Base-by-base conservation (phyloP, 2,113 vertebrate genomes). In the Grammomys surdaster region DNA sequence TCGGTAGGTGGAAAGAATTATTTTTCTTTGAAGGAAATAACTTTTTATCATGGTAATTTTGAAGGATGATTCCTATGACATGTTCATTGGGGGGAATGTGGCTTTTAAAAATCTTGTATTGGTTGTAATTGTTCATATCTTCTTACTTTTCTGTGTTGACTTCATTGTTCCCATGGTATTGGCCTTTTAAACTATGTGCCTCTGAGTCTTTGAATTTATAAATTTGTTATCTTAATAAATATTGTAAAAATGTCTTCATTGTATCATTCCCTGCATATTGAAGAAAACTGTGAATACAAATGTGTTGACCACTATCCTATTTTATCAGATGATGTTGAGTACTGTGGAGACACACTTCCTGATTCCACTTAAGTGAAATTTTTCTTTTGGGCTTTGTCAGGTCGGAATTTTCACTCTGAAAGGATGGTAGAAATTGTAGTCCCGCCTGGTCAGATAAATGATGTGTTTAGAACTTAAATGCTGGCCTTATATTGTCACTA, bases 151-250 rank as follows among this genome's bases (percentile, higher is more conserved):
- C 97, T 98, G 96, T 97, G 95, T 97, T 98, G 98, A 98, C 95
- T 98, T 97, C 97, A 97, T 98, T 98, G 98, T 98, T 98, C 98
- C n/a, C 88, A 98, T 99, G 98, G 97, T 98, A 91, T 98, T 97
- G 98, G 98, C 98, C 98, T 98, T 98, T 98, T 98, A 98, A 98
- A 98, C 98, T 98, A 98, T 98, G 98, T 99, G 99, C 98, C 98
- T 99, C 98, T 97, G 97, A 98, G 98, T 99, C 98, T 98, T 98
- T 98, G 97, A 98, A 98, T 98, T 99, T 99, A 98, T 98, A 98
- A 98, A 99, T 98, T 98, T 98, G 98, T 98, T 98, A 98, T 98
- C 98, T 98, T 98, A 99, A 99, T 99, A 99, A 99, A 99, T 98
- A 96, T 94, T 98, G 98, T 98, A 98, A 98, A 99, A 98, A 98